Evolutionary conservation across 2,113 vertebrate species (phyloP).

Genomic region (Puffinus mauretanicus): DNA sequence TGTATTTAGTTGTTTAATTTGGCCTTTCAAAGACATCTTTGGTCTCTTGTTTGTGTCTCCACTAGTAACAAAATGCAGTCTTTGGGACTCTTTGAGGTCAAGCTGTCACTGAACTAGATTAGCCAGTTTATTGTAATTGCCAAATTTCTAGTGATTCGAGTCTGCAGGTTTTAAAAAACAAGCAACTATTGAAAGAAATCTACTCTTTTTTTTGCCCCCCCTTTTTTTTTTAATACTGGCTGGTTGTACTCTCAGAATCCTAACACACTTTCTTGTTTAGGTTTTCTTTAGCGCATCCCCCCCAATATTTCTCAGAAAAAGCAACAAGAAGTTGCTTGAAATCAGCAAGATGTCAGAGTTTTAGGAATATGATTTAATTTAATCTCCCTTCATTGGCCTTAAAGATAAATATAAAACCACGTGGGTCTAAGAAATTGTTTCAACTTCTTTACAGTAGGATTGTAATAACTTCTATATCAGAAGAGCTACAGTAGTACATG

Average conservation of each 20-base stretch:
- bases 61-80: background rate
- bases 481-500: background rate
- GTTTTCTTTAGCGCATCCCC: background rate
- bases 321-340: background rate
- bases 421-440: background rate
- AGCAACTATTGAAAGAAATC: background rate
- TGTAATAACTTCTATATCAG: background rate
- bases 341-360: background rate
- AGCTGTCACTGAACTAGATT: background rate
- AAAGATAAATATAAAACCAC: background rate
- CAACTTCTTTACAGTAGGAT: background rate
- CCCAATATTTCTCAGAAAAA: background rate
- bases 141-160: background rate
- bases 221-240: background rate
- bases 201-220: fast-evolving
- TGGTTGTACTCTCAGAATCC: background rate
- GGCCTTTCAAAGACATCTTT: background rate
- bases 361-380: background rate
- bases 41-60: background rate
- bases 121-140: background rate
- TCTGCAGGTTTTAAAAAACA: background rate
- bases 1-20: background rate
- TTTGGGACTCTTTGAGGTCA: background rate
- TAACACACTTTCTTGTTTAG: background rate
- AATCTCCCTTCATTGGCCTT: background rate